Conservation (phyloP, 2,113 vertebrate genomes). For the cat (Felis catus) region DNA sequence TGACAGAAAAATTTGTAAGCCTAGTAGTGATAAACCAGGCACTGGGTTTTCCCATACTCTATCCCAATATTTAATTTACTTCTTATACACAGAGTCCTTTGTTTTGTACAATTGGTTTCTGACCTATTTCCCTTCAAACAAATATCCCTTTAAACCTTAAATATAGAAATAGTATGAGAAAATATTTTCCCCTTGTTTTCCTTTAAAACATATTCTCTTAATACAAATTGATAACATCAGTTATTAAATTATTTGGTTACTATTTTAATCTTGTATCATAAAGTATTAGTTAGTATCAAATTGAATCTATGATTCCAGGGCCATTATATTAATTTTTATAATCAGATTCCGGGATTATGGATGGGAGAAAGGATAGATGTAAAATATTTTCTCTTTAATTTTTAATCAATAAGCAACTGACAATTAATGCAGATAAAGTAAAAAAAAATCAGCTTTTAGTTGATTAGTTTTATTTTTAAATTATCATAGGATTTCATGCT, state of each 20-base stretch:
- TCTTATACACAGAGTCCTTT: background rate
- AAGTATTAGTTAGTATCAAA: constrained; percentile 17
- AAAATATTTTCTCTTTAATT: constrained; percentile 15
- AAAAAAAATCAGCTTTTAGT: constrained; percentile 30
- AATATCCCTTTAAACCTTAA: background rate
- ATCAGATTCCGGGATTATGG: background rate
- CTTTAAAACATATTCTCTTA: background rate
- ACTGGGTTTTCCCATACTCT: background rate
- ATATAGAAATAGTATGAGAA: background rate
- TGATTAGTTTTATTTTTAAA: constrained; percentile 23
- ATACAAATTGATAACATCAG: background rate
- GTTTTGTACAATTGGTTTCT: background rate
- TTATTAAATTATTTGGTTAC: constrained; percentile 8
- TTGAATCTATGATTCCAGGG: background rate
- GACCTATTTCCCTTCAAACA: background rate
- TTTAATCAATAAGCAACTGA: background rate
- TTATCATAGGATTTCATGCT: background rate
- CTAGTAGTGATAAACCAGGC: background rate
- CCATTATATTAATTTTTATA: constrained; percentile 38
- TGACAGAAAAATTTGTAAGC: background rate
- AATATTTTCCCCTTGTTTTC: background rate
- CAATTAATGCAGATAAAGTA: background rate
- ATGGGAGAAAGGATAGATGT: background rate
- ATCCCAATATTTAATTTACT: background rate
- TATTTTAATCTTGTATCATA: constrained; percentile 37